A percentile compares a stretch with the other conserved stretches of the same genome.
phyloP scores from a whole-genome alignment of 2,797 vertebrate species.

The Lithobates sylvaticus region DNA sequence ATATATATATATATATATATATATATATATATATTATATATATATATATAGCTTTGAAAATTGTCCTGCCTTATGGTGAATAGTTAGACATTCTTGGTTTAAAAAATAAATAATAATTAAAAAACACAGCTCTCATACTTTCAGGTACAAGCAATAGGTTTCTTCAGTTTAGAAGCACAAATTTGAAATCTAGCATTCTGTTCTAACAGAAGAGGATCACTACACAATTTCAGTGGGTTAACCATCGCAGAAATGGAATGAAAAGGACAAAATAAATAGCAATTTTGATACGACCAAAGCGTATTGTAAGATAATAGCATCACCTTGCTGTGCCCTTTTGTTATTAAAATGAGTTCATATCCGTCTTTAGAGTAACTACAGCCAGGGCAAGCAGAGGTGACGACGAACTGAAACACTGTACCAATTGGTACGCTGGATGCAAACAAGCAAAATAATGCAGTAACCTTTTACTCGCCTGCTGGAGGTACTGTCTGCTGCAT shows the following conservation, averaged over 20 bases:
- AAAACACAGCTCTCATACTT: too few species aligned
- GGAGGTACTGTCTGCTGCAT: constrained; percentile 81
- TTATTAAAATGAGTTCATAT: constrained; percentile 70
- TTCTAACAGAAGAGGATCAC: background rate
- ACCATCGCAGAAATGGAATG: background rate
- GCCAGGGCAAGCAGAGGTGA: constrained; percentile 70
- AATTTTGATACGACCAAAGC: background rate
- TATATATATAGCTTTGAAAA: too few species aligned
- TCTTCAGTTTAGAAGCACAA: background rate
- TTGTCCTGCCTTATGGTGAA: background rate
- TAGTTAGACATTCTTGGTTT: background rate
- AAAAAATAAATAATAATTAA: too few species aligned
- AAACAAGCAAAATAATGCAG: constrained; percentile 80
- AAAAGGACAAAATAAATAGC: constrained; percentile 18
- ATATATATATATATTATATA: too few species aligned
- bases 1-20: too few species aligned
- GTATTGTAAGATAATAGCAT: constrained; percentile 54
- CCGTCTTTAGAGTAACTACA: constrained; percentile 69
- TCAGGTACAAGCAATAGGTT: background rate
- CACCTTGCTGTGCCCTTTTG: constrained; percentile 78
- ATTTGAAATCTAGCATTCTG: background rate
- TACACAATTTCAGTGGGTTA: background rate
- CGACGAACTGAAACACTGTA: constrained; percentile 56
- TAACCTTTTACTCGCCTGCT: constrained; percentile 84
- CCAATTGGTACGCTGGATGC: constrained; percentile 72